Conservation (phyloP, 2,797 vertebrate genomes). For the Tolypeutes matacus region DNA sequence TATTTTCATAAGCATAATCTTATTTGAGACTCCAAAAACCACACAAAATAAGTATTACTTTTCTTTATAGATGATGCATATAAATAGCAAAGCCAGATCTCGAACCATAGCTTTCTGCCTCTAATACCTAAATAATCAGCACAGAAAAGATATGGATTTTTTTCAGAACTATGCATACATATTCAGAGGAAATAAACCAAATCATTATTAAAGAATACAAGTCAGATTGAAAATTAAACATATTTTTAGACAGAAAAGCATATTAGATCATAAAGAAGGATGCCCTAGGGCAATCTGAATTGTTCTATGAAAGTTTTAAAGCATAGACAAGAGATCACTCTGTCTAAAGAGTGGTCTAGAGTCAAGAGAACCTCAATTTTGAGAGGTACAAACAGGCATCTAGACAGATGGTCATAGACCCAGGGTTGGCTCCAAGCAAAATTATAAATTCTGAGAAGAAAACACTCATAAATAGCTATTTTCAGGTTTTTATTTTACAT, state of each 20-base stretch:
- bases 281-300: not conserved
- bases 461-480: not conserved
- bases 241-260: not conserved
- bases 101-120: not conserved
- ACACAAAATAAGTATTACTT: not conserved
- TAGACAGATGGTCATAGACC: not conserved
- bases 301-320: not conserved
- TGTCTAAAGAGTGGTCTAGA: not conserved
- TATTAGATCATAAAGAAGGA: not conserved
- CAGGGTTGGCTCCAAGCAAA: not conserved
- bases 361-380: not conserved
- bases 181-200: conserved; percentile 44
- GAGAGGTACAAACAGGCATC: not conserved
- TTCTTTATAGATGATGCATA: conserved; percentile 27
- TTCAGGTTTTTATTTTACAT: not conserved
- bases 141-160: not conserved
- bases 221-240: not conserved
- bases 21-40: not conserved
- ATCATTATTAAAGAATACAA: not conserved
- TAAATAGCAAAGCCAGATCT: not conserved
- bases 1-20: not conserved
- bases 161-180: not conserved
- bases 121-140: not conserved
- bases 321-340: not conserved
- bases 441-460: not conserved